phyloP scores from a whole-genome alignment of 2,888 invertebrate species.

The Lithosia quadra region DNA sequence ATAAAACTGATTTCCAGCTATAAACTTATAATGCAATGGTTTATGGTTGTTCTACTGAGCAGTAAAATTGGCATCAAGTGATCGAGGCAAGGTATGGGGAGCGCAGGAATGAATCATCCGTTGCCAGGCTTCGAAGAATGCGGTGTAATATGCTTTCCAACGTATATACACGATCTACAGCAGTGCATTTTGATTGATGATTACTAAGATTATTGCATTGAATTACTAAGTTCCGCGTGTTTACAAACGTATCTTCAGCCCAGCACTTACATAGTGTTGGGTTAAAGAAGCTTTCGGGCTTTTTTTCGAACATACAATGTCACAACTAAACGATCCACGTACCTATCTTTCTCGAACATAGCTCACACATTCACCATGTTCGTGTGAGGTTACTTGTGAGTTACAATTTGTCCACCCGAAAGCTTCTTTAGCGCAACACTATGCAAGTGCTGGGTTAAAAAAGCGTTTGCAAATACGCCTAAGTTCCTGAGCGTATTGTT shows the following conservation, averaged over 20 bases:
- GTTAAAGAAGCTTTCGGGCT: no score
- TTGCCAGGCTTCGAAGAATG: slow-evolving; percentile 44
- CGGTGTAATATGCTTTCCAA: slow-evolving; percentile 27
- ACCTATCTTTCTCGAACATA: no score
- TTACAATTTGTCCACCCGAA: no score
- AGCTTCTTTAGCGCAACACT: no score
- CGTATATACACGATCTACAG: slow-evolving; percentile 16
- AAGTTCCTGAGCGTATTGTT: slow-evolving; percentile 31
- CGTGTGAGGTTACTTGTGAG: no score
- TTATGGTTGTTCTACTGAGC: slow-evolving; percentile 70
- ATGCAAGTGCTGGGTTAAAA: no score
- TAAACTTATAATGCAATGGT: slow-evolving; percentile 64
- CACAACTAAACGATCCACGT: no score
- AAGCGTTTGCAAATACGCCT: no score
- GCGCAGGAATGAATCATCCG: slow-evolving; percentile 60
- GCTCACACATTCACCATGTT: no score
- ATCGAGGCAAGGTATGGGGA: slow-evolving; percentile 63
- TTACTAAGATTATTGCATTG: slow-evolving; percentile 27
- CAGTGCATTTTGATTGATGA: not conserved
- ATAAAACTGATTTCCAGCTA: slow-evolving; percentile 60
- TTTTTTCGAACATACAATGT: no score
- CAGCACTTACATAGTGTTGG: no score
- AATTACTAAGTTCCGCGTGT: slow-evolving; percentile 31
- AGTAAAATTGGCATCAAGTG: slow-evolving; percentile 72
- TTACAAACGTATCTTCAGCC: no score